Evolutionary conservation across 2,888 invertebrate species (phyloP).

Genomic region (Rhaphigaster nebulosa): DNA sequence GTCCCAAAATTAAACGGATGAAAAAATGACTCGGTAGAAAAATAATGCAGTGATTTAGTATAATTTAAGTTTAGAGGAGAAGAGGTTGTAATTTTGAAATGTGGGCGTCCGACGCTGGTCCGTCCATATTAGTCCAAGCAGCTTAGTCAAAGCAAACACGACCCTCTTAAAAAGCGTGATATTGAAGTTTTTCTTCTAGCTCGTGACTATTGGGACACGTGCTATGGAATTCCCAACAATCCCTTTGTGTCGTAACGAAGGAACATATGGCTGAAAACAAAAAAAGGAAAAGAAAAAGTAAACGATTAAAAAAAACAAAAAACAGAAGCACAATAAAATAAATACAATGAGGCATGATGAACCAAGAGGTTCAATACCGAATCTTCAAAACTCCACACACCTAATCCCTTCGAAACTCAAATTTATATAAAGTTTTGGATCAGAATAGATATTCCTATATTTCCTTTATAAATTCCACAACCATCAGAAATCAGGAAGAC

Average conservation of each 20-base stretch:
- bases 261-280: not conserved
- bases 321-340: too few relatives aligned
- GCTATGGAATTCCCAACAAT: not conserved
- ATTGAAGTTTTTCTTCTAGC: not conserved
- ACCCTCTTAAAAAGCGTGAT: constrained; percentile 20
- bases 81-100: not conserved
- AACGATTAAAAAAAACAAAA: not conserved
- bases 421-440: too few relatives aligned
- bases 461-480: too few relatives aligned
- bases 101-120: not conserved
- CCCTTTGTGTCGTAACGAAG: not conserved
- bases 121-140: not conserved
- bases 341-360: too few relatives aligned
- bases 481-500: too few relatives aligned
- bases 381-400: too few relatives aligned
- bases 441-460: too few relatives aligned
- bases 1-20: not conserved
- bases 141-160: constrained; percentile 10
- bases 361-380: too few relatives aligned
- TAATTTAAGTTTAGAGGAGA: not conserved
- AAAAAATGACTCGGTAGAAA: not conserved
- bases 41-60: not conserved
- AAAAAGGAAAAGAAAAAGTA: not conserved
- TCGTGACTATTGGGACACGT: not conserved
- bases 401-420: too few relatives aligned